These are phyloP conservation scores for Solenodon paradoxus DNA, from an alignment of 2,113 vertebrate genomes.

Conservation along the genomic window DNA sequence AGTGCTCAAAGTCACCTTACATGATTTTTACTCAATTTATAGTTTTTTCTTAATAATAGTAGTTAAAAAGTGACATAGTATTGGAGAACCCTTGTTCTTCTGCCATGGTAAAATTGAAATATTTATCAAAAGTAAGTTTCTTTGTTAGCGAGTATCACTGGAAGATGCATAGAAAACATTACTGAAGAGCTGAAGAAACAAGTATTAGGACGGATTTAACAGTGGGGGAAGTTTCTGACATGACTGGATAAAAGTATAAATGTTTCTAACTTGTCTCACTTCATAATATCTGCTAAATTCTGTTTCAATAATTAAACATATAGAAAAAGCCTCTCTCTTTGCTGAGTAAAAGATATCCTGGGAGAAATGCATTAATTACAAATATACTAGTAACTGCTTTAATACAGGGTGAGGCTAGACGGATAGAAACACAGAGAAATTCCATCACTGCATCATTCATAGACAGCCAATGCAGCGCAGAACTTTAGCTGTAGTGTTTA, in stretches of 20 bases:
- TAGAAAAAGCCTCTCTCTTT: not conserved
- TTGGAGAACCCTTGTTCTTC: not conserved
- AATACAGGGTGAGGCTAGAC: not conserved
- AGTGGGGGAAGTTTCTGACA: not conserved
- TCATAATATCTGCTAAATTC: not conserved
- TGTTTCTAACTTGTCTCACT: not conserved
- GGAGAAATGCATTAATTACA: constrained; percentile 17
- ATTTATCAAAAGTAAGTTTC: not conserved
- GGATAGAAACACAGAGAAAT: not conserved
- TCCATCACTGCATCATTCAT: not conserved
- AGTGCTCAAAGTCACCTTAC: not conserved
- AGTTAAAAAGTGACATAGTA: not conserved
- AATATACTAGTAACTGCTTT: not conserved
- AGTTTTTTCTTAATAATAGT: not conserved
- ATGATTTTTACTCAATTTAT: constrained; percentile 13
- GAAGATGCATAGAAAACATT: not conserved
- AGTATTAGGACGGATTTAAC: not conserved
- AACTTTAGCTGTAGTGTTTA: not conserved
- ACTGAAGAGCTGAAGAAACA: not conserved
- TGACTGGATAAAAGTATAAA: not conserved
- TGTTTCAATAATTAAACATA: constrained; percentile 17
- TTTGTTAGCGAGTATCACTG: not conserved
- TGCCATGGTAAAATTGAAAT: constrained; percentile 8
- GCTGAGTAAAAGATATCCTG: not conserved
- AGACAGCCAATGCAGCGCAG: not conserved